Percentiles rank a stretch among this genome's conserved stretches.
Evolutionary conservation across 2,888 invertebrate genomes (phyloP).

Genomic region (Polydesmus complanatus): DNA sequence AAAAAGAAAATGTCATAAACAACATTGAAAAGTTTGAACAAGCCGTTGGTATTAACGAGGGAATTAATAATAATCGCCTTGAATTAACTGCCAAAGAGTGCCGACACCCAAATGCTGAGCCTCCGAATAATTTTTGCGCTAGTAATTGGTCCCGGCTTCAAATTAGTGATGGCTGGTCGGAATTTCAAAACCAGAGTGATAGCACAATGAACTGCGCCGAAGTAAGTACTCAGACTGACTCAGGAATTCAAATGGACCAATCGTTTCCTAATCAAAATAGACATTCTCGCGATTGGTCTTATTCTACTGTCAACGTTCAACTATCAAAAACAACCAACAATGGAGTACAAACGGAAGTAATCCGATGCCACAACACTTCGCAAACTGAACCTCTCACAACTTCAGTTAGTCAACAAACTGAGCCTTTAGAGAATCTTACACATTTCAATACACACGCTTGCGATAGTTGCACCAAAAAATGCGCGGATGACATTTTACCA

Average conservation of each 20-base stretch:
- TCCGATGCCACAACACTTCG: neutral
- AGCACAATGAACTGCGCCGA: neutral
- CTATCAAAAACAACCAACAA: neutral
- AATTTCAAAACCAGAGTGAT: neutral
- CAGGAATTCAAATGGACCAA: neutral
- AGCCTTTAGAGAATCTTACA: neutral
- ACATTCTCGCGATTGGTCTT: neutral
- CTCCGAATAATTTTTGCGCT: neutral
- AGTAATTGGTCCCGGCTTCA: neutral
- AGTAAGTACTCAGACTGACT: neutral
- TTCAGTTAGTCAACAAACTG: neutral
- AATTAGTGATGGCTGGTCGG: neutral
- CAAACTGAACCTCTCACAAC: neutral
- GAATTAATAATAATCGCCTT: no score
- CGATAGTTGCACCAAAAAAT: no score
- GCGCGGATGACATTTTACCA: neutral
- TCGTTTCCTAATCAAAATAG: neutral
- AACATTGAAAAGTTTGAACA: neutral
- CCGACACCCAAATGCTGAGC: neutral
- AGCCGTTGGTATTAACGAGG: neutral
- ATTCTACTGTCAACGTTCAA: neutral
- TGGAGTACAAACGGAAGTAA: constrained; percentile 8
- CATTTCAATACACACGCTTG: neutral
- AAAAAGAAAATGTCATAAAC: constrained; percentile 3
- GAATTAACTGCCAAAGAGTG: no score